Evolutionary conservation across 2,797 vertebrate species (phyloP), one percentile per base, ranked within the genome.

Genomic region (Coracias cyanogaster): DNA sequence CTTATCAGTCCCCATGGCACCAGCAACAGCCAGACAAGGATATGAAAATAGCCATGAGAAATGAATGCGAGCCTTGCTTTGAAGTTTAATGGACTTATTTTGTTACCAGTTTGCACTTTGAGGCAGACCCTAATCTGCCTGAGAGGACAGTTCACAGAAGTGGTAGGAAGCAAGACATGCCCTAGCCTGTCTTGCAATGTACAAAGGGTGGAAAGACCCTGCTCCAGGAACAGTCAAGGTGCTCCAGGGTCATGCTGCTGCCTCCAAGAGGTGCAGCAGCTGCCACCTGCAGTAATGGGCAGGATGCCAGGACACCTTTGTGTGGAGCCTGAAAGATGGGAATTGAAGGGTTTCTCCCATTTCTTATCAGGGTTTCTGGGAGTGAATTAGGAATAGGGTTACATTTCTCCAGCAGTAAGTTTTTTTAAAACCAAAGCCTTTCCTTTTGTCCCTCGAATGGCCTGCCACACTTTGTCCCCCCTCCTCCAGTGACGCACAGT

Each of bases 341-440:
- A 73, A 79, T 15, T 24, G 33, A 84, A 89, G n/a, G 10, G 5
- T 45, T 74, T 80, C 24, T 77, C 48, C 35, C 28, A 60, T 66
- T 88, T 78, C 62, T 83, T 41, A 65, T 0, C 29, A 10, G 35
- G 33, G 21, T 65, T 54, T 84, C 58, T 46, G 37, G 21, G 54
- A n/a, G 8, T 67, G 67, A 60, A 41, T 65, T 26, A 84, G 39
- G 17, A 74, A 81, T 1, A 45, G 3, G 22, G 31, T 25, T 82
- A 25, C 15, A 74, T 20, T 39, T 82, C 52, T 81, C 31, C 69
- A 86, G n/a, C 64, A 67, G 17, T 1, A 67, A 29, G 17, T 58
- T 28, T 83, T 61, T 64, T 26, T 66, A 90, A 72, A 91, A 84
- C 26, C n/a, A 33, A 95, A 89, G 67, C n/a, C 64, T 69, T 93